Conservation (phyloP, 2,797 vertebrate species). For the Pangasius krempfi region DNA sequence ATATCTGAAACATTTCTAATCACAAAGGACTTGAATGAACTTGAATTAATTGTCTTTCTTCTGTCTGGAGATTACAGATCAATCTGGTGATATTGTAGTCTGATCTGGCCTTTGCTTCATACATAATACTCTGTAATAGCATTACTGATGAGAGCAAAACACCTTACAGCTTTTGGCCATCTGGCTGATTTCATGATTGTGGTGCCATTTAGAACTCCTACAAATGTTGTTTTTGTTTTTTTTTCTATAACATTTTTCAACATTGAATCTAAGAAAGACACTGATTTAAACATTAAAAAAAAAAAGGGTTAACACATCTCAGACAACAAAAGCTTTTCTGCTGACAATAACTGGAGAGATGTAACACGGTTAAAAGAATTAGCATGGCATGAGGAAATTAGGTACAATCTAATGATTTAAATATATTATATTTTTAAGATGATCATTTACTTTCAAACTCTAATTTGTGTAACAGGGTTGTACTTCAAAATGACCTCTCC, state of each 20-base stretch:
- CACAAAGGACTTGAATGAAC: not conserved
- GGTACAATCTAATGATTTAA: not conserved
- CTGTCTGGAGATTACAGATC: not conserved
- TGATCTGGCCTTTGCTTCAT: not conserved
- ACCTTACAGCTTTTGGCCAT: not conserved
- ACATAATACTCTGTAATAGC: not conserved
- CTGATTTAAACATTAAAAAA: slow-evolving; percentile 9
- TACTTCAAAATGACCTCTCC: not conserved
- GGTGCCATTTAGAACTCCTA: not conserved
- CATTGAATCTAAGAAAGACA: not conserved
- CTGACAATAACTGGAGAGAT: not conserved
- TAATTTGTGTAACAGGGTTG: not conserved
- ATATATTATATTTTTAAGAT: not conserved
- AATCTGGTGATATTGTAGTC: not conserved
- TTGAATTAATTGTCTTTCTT: not conserved
- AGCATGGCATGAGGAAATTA: not conserved
- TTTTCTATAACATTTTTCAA: not conserved
- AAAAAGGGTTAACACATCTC: not conserved
- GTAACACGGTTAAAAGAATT: not conserved
- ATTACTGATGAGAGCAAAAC: not conserved
- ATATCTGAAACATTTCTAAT: not conserved
- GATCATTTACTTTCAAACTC: not conserved
- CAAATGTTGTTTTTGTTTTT: not conserved
- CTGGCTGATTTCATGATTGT: not conserved
- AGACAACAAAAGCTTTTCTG: not conserved